Conservation (phyloP, 1,140 invertebrate species). For the Hormaphis cornu region DNA sequence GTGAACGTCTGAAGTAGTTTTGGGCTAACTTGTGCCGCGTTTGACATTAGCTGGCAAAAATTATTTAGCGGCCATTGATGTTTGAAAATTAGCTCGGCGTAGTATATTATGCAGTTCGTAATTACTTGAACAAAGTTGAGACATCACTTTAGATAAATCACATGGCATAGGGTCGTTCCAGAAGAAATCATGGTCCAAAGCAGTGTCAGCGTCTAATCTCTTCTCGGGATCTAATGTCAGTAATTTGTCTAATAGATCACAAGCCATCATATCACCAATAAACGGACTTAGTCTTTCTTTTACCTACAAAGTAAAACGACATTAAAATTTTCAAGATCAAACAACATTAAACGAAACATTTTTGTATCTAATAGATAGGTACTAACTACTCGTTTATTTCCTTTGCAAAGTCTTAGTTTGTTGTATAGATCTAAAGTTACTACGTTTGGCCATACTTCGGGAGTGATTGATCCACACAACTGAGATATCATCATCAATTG, state of each 20-base stretch:
- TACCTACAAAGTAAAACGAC: slow-evolving; percentile 48
- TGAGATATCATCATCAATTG: slow-evolving; percentile 91
- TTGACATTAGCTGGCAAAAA: too few species aligned
- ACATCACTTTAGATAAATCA: slow-evolving; percentile 84
- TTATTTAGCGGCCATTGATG: too few species aligned
- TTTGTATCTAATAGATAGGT: too few species aligned
- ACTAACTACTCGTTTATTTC: slow-evolving; percentile 75
- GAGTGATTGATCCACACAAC: slow-evolving; percentile 89
- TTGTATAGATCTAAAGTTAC: slow-evolving; percentile 83
- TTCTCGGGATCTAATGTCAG: slow-evolving; percentile 85
- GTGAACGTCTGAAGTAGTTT: too few species aligned
- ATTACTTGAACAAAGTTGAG: slow-evolving; percentile 88
- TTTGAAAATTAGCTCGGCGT: too few species aligned
- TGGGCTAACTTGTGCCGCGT: too few species aligned
- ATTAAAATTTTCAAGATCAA: too few species aligned
- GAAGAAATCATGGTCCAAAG: slow-evolving; percentile 95
- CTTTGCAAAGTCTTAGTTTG: slow-evolving; percentile 81
- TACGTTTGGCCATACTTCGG: slow-evolving; percentile 90
- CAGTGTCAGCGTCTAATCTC: slow-evolving; percentile 80
- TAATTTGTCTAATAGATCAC: slow-evolving; percentile 88
- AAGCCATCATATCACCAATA: slow-evolving; percentile 81
- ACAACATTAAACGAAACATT: too few species aligned
- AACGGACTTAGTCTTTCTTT: slow-evolving; percentile 83
- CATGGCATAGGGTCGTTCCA: slow-evolving; percentile 93
- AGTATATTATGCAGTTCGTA: too few species aligned